Conservation (phyloP, 2,797 vertebrate genomes). For the Smutsia gigantea region DNA sequence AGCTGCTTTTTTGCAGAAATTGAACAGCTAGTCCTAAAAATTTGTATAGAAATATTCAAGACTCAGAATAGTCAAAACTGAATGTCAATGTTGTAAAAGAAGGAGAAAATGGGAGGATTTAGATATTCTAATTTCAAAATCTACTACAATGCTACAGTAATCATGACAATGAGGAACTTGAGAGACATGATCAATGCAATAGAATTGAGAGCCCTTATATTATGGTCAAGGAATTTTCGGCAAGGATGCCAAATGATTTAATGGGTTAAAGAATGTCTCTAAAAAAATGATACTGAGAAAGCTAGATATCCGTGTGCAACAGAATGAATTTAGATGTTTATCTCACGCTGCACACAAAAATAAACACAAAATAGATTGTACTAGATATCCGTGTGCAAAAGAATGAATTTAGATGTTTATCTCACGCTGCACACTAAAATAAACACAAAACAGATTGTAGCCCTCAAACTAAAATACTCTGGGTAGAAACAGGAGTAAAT, state of each 20-base stretch:
- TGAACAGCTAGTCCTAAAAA: constrained; percentile 1
- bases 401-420: background rate
- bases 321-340: no score
- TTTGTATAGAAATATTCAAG: background rate
- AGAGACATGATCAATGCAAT: background rate
- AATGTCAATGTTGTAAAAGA: background rate
- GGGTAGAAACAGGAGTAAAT: background rate
- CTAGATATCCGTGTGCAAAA: background rate
- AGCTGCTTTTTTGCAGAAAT: background rate
- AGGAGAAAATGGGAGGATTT: background rate
- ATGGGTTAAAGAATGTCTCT: background rate
- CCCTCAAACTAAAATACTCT: background rate
- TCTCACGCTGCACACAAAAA: no score
- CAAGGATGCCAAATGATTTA: background rate
- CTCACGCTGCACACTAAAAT: background rate
- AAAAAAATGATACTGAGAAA: constrained; percentile 16
- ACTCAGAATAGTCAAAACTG: background rate
- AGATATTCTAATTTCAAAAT: background rate
- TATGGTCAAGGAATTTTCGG: background rate
- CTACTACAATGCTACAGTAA: background rate
- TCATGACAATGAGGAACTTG: background rate
- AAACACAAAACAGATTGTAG: background rate
- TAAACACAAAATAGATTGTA: no score
- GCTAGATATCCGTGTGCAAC: no score
- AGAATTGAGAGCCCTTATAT: background rate